These are phyloP conservation scores for Amphiprion ocellaris DNA, from an alignment of 2,113 vertebrate genomes.

Conservation along the genomic window DNA sequence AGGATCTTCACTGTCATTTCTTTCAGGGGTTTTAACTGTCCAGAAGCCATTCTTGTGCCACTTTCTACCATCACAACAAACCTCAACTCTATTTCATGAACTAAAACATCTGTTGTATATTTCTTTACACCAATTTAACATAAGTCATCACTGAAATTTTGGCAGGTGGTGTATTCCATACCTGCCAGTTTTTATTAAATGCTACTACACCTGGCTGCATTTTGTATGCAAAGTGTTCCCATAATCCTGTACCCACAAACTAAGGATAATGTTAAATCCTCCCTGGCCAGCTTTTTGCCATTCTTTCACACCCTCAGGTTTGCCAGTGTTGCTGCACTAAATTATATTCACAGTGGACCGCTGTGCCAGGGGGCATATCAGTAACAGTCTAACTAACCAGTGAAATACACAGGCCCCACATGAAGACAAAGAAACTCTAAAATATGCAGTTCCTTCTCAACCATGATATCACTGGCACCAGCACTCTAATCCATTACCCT, in stretches of 20 bases:
- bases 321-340: slow-evolving; percentile 62
- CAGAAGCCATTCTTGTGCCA: background rate
- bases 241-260: slow-evolving; percentile 41
- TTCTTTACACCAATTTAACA: background rate
- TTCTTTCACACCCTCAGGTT: slow-evolving; percentile 50
- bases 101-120: background rate
- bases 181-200: slow-evolving; percentile 17
- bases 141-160: slow-evolving; percentile 9
- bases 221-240: slow-evolving; percentile 28
- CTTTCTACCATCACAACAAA: background rate
- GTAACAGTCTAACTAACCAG: slow-evolving; percentile 53
- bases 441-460: slow-evolving; percentile 75
- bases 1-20: too few species aligned
- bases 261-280: slow-evolving; percentile 46
- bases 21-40: too few species aligned
- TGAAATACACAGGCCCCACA: slow-evolving; percentile 68
- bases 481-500: slow-evolving; percentile 82
- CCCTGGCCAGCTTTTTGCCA: slow-evolving; percentile 45
- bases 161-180: background rate
- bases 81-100: background rate
- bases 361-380: slow-evolving; percentile 69
- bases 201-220: slow-evolving; percentile 21
- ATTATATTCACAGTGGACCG: slow-evolving; percentile 64
- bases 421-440: slow-evolving; percentile 71
- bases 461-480: slow-evolving; percentile 76